Evolutionary conservation across 2,797 vertebrate genomes (phyloP).

Genomic region (Falco columbarius): DNA sequence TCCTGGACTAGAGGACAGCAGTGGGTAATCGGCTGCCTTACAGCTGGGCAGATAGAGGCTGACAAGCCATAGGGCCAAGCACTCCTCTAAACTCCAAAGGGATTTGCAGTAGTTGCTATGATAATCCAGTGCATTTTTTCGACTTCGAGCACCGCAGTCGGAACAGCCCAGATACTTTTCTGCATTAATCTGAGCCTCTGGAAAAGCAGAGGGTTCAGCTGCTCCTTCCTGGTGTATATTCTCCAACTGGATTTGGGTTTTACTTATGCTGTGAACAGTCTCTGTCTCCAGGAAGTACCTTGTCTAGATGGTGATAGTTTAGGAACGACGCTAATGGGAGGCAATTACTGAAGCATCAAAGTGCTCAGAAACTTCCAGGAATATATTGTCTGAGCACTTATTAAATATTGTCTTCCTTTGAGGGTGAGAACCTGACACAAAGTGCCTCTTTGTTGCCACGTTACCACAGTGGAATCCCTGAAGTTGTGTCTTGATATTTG

Average conservation of each 20-base stretch:
- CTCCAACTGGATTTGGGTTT: neutral
- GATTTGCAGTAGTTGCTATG: neutral
- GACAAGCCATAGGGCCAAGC: neutral
- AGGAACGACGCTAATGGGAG: neutral
- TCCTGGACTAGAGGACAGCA: neutral
- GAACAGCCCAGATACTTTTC: neutral
- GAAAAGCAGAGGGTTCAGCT: neutral
- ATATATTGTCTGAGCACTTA: neutral
- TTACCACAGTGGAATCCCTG: neutral
- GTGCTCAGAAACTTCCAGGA: neutral
- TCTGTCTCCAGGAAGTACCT: neutral
- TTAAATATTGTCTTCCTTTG: neutral
- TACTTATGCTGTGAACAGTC: neutral
- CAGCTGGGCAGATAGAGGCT: neutral
- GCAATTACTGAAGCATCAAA: neutral
- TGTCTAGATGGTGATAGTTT: neutral
- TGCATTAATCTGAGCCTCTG: neutral
- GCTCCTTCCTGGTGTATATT: neutral
- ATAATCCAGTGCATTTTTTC: neutral
- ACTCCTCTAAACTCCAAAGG: no score
- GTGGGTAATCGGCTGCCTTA: fast-evolving
- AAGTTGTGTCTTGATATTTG: neutral
- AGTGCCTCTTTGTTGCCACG: neutral
- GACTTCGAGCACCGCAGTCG: no score
- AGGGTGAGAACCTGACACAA: neutral